Evolutionary conservation across 2,888 invertebrate genomes (phyloP).

Genomic region (Dolomedes plantarius): DNA sequence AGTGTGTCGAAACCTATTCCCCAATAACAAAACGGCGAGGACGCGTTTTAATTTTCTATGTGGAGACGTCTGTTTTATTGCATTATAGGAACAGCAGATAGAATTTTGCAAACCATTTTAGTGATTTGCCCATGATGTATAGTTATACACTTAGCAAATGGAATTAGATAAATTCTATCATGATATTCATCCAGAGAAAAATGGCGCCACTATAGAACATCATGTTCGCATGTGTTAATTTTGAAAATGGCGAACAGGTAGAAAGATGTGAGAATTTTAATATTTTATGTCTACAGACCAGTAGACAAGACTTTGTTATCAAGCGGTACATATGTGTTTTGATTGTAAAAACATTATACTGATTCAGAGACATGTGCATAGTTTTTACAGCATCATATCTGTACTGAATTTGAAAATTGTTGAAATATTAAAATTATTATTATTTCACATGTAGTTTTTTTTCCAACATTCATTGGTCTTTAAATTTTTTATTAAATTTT

Average conservation of each 20-base stretch:
- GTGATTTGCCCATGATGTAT: constrained; percentile 29
- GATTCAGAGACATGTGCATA: neutral
- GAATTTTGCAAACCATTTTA: neutral
- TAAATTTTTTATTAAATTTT: too few species aligned
- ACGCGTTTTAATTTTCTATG: neutral
- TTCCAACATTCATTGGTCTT: too few species aligned
- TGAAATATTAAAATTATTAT: too few species aligned
- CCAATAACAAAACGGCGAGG: neutral
- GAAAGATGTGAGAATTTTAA: neutral
- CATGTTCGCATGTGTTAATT: constrained; percentile 17
- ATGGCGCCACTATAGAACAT: constrained; percentile 45
- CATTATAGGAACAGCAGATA: neutral
- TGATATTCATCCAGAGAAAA: constrained; percentile 20
- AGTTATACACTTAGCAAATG: constrained; percentile 39
- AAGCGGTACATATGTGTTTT: neutral
- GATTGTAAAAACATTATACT: neutral
- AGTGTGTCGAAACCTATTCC: too few species aligned
- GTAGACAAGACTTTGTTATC: constrained; percentile 7
- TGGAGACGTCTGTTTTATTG: neutral
- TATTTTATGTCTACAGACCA: constrained; percentile 26
- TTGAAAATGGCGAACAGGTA: constrained; percentile 16
- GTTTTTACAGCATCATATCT: neutral
- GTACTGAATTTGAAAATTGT: too few species aligned
- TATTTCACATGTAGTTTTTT: too few species aligned
- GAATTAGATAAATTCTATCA: constrained; percentile 14